Evolutionary conservation across 2,113 vertebrate genomes (phyloP).

Genomic region (Percina caprodes): DNA sequence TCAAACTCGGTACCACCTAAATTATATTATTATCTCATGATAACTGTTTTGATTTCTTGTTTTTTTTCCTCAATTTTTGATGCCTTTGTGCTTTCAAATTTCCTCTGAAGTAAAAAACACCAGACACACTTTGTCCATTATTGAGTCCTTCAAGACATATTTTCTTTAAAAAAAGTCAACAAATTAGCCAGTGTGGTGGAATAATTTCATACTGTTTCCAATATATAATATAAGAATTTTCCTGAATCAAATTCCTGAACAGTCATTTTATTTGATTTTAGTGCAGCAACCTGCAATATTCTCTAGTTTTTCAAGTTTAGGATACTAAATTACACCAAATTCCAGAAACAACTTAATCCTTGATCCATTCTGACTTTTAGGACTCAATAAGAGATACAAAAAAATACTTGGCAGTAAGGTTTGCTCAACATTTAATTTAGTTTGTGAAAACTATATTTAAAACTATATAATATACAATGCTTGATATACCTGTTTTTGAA

Average conservation of each 20-base stretch:
- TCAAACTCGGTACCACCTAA: neutral
- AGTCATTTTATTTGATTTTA: too few relatives aligned
- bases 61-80: neutral
- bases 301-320: too few relatives aligned
- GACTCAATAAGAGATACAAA: too few relatives aligned
- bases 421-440: neutral
- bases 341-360: too few relatives aligned
- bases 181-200: neutral
- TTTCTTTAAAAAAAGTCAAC: neutral
- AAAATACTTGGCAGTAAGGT: too few relatives aligned
- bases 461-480: neutral
- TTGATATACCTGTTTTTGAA: neutral
- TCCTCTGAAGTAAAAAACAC: neutral
- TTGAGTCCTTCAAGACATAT: neutral
- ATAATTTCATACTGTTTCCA: too few relatives aligned
- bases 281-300: too few relatives aligned
- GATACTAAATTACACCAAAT: too few relatives aligned
- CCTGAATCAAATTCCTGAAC: too few relatives aligned
- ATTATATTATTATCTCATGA: neutral
- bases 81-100: neutral
- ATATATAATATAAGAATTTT: too few relatives aligned
- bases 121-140: neutral
- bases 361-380: too few relatives aligned
- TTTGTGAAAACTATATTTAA: neutral
- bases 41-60: neutral